Conservation (phyloP, 2,888 invertebrate species). For the Apodemia mormo region DNA sequence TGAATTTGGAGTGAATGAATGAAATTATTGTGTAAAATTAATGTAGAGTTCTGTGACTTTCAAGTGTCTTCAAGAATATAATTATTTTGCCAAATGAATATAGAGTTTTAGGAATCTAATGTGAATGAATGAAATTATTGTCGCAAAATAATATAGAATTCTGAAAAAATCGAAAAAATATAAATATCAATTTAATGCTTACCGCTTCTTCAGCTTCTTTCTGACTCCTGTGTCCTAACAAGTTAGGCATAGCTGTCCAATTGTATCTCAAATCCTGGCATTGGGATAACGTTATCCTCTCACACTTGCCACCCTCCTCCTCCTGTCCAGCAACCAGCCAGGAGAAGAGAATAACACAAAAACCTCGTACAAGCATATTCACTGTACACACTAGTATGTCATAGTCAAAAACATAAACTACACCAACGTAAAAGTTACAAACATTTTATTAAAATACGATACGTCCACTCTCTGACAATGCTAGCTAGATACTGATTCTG, state of each 20-base stretch:
- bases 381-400: constrained; percentile 47
- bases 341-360: constrained; percentile 56
- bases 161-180: not conserved
- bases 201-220: constrained; percentile 91
- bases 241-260: constrained; percentile 93
- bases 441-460: constrained; percentile 39
- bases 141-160: no score
- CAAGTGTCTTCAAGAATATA: no score
- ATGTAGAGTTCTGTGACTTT: no score
- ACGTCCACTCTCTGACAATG: constrained; percentile 47
- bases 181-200: constrained; percentile 50
- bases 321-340: constrained; percentile 71
- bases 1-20: no score
- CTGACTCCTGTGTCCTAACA: constrained; percentile 90
- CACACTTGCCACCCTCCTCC: constrained; percentile 84
- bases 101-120: no score
- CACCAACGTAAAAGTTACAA: constrained; percentile 61
- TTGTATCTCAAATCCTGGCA: constrained; percentile 93
- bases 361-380: constrained; percentile 67
- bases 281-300: constrained; percentile 88
- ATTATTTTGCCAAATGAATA: no score
- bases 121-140: no score
- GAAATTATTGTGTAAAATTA: no score
- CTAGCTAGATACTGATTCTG: constrained; percentile 62
- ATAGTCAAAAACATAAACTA: constrained; percentile 52